These are phyloP conservation scores for Mormyrops attenuatus DNA, from an alignment of 2,797 vertebrate species.

Conservation along the genomic window DNA sequence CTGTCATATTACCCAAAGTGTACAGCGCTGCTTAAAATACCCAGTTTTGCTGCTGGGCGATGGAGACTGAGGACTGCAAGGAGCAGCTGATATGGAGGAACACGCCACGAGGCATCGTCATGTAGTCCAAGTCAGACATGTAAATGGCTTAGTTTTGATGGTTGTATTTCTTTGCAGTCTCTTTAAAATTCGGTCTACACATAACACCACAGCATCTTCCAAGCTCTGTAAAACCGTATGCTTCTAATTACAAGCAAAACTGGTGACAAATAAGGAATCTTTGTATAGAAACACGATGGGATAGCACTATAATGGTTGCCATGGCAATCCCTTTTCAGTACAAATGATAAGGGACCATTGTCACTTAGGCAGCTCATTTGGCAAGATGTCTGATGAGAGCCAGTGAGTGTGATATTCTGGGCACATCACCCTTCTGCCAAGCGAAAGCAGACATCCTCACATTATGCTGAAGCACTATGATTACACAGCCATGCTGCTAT, in stretches of 20 bases:
- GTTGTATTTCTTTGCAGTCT: background rate
- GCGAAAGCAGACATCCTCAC: background rate
- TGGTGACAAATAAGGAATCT: slow-evolving; percentile 8
- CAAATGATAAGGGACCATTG: slow-evolving; percentile 34
- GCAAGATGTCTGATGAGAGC: slow-evolving; percentile 24
- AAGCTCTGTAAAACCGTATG: background rate
- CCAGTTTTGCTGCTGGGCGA: background rate
- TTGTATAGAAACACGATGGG: slow-evolving; percentile 21
- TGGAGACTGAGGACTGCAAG: background rate
- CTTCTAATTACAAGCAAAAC: background rate
- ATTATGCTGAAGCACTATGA: background rate
- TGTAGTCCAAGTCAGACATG: background rate
- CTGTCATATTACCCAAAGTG: background rate
- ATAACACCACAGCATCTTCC: background rate
- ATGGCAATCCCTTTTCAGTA: slow-evolving; percentile 43
- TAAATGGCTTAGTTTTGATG: background rate
- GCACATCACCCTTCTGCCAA: background rate
- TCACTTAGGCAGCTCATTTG: slow-evolving; percentile 31
- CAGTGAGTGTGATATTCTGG: background rate
- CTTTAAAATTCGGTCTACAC: background rate
- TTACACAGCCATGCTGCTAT: background rate
- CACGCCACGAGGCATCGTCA: background rate
- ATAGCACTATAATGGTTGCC: slow-evolving; percentile 39
- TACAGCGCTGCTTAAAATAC: background rate
- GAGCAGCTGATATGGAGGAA: background rate